Percentiles rank a stretch among this genome's conserved stretches.
These are phyloP conservation scores for Amblyteles armatorius DNA, from an alignment of 2,888 invertebrate species.

Conservation along the genomic window DNA sequence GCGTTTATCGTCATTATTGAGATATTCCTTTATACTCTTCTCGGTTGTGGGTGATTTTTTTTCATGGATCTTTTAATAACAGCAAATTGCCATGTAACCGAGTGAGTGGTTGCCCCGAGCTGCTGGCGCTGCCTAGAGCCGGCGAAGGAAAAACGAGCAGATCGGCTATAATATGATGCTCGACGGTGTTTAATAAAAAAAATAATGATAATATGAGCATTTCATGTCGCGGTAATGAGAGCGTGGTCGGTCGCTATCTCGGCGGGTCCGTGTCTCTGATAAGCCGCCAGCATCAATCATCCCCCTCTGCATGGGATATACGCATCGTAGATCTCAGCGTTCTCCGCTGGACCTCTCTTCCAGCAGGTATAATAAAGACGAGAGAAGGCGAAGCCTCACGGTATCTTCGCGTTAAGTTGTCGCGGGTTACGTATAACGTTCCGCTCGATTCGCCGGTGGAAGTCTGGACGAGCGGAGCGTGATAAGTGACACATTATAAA, in stretches of 20 bases:
- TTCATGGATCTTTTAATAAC: slow-evolving; percentile 53
- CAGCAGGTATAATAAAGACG: slow-evolving; percentile 64
- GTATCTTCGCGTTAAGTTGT: slow-evolving; percentile 63
- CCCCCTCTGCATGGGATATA: slow-evolving; percentile 55
- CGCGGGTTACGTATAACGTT: slow-evolving; percentile 55
- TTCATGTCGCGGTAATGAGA: slow-evolving; percentile 83
- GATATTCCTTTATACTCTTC: slow-evolving; percentile 20
- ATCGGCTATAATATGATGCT: slow-evolving; percentile 41
- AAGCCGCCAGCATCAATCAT: slow-evolving; percentile 74
- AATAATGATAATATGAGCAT: slow-evolving; percentile 84
- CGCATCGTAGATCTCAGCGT: slow-evolving; percentile 25
- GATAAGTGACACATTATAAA: slow-evolving; percentile 75
- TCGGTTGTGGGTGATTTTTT: slow-evolving; percentile 37
- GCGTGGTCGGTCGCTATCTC: slow-evolving; percentile 73
- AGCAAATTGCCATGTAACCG: slow-evolving; percentile 60
- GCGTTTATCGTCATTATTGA: slow-evolving; percentile 60
- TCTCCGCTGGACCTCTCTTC: slow-evolving; percentile 32
- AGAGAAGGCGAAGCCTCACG: slow-evolving; percentile 47
- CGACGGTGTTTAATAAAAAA: slow-evolving; percentile 80
- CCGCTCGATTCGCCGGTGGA: slow-evolving; percentile 61
- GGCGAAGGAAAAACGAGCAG: slow-evolving; percentile 40
- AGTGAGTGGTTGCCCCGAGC: slow-evolving; percentile 12
- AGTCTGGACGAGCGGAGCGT: slow-evolving; percentile 67
- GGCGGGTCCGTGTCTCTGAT: slow-evolving; percentile 76
- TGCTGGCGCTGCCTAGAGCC: slow-evolving; percentile 23